These are phyloP conservation scores for Tarsius wallacei DNA, from an alignment of 2,797 vertebrate species.

Conservation along the genomic window DNA sequence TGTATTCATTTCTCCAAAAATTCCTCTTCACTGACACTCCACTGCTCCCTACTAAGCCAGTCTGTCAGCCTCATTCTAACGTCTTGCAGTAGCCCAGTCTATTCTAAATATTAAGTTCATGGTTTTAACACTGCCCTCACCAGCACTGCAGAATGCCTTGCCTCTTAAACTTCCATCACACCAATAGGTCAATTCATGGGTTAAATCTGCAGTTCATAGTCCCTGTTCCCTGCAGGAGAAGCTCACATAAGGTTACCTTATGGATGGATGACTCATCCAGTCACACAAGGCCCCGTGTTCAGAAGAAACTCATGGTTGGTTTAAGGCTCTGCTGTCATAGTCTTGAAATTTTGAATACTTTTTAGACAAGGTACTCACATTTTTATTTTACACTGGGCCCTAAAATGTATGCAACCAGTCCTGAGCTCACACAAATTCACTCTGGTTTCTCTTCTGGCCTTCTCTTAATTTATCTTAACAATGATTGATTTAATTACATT, in stretches of 20 bases:
- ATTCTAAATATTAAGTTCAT: neutral
- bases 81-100: neutral
- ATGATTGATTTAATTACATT: neutral
- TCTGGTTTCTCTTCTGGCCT: neutral
- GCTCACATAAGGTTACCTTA: neutral
- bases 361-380: neutral
- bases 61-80: neutral
- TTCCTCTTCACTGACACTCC: neutral
- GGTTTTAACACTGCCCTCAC: neutral
- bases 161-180: neutral
- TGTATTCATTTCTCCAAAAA: neutral
- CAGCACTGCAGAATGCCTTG: neutral
- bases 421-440: slow-evolving; percentile 12
- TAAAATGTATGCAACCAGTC: neutral
- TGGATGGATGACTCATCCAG: no score
- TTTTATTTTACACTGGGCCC: slow-evolving; percentile 1
- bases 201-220: neutral
- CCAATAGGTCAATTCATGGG: neutral
- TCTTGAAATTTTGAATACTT: slow-evolving; percentile 32
- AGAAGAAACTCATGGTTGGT: neutral
- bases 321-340: neutral
- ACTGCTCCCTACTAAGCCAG: neutral
- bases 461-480: slow-evolving; percentile 44
- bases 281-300: neutral
- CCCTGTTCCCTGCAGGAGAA: neutral